Percentiles rank a stretch among this genome's conserved stretches.
phyloP scores from a whole-genome alignment of 2,113 vertebrate species.

The Trichechus manatus region DNA sequence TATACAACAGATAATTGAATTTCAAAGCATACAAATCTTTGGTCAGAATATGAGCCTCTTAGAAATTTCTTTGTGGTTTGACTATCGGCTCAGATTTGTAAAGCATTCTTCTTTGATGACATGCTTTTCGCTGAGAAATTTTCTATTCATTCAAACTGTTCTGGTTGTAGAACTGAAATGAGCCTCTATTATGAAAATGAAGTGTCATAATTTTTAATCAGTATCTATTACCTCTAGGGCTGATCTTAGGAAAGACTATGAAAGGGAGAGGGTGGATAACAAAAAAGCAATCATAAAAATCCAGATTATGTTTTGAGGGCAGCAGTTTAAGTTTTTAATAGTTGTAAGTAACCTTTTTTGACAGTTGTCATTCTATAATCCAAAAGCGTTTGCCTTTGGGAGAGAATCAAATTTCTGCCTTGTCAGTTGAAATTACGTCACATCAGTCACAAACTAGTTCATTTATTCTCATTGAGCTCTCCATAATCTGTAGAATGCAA shows the following conservation, averaged over 20 bases:
- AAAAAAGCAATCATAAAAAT: slow-evolving; percentile 77
- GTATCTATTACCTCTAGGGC: slow-evolving; percentile 49
- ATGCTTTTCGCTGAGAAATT: slow-evolving; percentile 44
- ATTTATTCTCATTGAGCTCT: slow-evolving; percentile 53
- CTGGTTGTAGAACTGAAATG: slow-evolving; percentile 69
- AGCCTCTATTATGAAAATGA: slow-evolving; percentile 82
- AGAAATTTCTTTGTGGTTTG: slow-evolving; percentile 42
- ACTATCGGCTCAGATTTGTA: slow-evolving; percentile 27
- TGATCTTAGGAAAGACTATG: slow-evolving; percentile 71
- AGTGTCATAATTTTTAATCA: slow-evolving; percentile 81
- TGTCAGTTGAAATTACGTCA: slow-evolving; percentile 55
- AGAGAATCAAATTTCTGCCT: slow-evolving; percentile 65
- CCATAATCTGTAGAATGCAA: slow-evolving; percentile 57
- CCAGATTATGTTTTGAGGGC: slow-evolving; percentile 71
- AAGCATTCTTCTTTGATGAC: slow-evolving; percentile 57
- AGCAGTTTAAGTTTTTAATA: slow-evolving; percentile 77
- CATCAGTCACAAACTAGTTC: slow-evolving; percentile 74
- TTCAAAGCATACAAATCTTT: slow-evolving; percentile 29
- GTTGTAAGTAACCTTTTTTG: slow-evolving; percentile 66
- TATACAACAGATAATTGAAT: slow-evolving; percentile 55
- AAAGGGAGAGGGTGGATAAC: slow-evolving; percentile 70
- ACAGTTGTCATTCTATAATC: slow-evolving; percentile 67
- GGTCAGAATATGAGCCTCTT: slow-evolving; percentile 56
- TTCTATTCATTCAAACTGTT: slow-evolving; percentile 68
- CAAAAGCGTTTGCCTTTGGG: slow-evolving; percentile 73